phyloP scores from a whole-genome alignment of 2,113 vertebrate species.

The Emydocephalus ijimae region DNA sequence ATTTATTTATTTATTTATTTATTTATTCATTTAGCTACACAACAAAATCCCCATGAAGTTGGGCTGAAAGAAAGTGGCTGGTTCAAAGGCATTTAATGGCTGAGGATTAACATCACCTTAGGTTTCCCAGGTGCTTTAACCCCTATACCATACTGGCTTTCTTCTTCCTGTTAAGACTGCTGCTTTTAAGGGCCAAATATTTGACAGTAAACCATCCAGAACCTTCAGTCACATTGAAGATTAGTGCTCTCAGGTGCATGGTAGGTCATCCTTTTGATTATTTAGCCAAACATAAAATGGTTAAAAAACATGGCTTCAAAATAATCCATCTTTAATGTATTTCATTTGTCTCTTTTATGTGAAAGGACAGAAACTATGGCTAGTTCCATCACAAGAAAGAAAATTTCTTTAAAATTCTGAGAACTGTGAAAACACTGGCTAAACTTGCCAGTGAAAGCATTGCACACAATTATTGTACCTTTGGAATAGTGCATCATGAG shows the following conservation, averaged over 20 bases:
- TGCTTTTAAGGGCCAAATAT: neutral
- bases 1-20: neutral
- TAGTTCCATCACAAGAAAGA: neutral
- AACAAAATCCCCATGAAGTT: neutral
- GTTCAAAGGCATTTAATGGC: neutral
- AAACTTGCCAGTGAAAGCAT: conserved; percentile 36
- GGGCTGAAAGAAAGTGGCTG: neutral
- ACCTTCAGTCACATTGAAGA: neutral
- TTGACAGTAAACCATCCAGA: neutral
- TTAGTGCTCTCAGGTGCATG: neutral
- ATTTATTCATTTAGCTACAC: neutral
- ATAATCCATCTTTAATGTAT: neutral
- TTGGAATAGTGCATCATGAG: conserved; percentile 26
- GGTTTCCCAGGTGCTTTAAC: neutral
- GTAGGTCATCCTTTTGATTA: neutral
- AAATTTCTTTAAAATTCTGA: neutral
- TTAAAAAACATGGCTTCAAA: neutral
- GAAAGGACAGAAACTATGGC: neutral
- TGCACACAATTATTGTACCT: conserved; percentile 53
- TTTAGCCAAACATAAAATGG: neutral
- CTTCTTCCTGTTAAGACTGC: neutral
- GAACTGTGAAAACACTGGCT: neutral
- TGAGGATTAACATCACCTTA: neutral
- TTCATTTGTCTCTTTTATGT: neutral
- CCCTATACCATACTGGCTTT: neutral